Percentiles rank a stretch among this genome's conserved stretches.
Conservation (phyloP, 2,888 invertebrate species). For the Drosophila demipolita region DNA sequence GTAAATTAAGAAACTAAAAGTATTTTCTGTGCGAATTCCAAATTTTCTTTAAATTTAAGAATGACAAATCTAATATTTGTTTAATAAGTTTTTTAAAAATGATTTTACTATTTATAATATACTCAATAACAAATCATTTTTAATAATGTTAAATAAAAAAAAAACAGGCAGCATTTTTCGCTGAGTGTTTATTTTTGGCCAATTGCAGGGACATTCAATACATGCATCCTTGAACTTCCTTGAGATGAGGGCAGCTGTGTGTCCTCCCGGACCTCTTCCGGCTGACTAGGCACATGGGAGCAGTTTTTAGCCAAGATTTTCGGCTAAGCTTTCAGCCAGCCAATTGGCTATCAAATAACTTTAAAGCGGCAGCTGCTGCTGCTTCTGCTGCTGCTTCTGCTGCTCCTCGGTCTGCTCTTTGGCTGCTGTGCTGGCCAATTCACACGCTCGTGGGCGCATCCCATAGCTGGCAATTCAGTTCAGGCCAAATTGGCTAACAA, state of each 20-base stretch:
- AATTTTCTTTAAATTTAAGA: background rate
- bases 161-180: background rate
- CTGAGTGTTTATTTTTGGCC: conserved; percentile 5
- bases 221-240: conserved; percentile 75
- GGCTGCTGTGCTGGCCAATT: conserved; percentile 51
- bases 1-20: background rate
- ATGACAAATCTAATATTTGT: background rate
- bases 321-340: conserved; percentile 65
- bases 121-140: background rate
- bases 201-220: conserved; percentile 72
- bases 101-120: background rate
- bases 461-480: conserved; percentile 21
- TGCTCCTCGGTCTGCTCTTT: conserved; percentile 25
- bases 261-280: conserved; percentile 59
- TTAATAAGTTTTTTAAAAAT: background rate
- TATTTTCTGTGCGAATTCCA: background rate
- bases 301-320: conserved; percentile 13
- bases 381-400: conserved; percentile 28
- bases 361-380: conserved; percentile 60
- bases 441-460: conserved; percentile 63
- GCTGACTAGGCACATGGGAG: conserved; percentile 76
- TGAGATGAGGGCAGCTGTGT: conserved; percentile 14
- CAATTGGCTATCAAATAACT: conserved; percentile 79
- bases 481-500: conserved; percentile 72
- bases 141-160: background rate